Percentiles rank a stretch among this genome's conserved stretches.
Evolutionary conservation across 2,888 invertebrate species (phyloP).

Genomic region (Xanthia icteritia): DNA sequence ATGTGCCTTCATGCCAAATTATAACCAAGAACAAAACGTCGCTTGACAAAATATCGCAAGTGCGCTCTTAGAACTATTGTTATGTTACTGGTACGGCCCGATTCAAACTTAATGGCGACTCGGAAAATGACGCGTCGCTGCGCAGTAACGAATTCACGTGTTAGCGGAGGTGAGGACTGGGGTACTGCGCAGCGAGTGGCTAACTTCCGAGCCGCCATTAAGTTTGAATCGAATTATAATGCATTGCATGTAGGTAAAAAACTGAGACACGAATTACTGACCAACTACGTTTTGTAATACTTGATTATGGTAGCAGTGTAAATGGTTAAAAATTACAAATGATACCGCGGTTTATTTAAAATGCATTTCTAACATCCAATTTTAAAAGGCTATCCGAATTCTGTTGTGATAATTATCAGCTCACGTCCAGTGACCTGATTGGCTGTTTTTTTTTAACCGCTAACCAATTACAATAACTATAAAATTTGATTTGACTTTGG

Average conservation of each 20-base stretch:
- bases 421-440: not conserved
- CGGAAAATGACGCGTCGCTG: no score
- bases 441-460: not conserved
- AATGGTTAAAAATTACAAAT: conserved; percentile 8
- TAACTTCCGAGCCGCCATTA: no score
- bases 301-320: not conserved
- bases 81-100: not conserved
- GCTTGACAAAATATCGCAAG: not conserved
- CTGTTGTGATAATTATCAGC: not conserved
- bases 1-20: no score
- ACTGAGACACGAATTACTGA: not conserved
- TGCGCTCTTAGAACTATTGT: not conserved
- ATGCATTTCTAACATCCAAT: conserved; percentile 1
- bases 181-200: no score
- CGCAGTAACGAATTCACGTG: no score
- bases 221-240: not conserved
- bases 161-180: no score
- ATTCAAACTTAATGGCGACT: no score
- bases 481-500: not conserved
- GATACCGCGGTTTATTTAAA: conserved; percentile 5
- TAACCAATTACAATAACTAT: not conserved
- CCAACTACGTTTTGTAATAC: conserved; percentile 13
- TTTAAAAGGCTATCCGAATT: not conserved
- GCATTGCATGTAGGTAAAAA: not conserved
- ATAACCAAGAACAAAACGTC: not conserved